A percentile compares a stretch with the other conserved stretches of the same genome.
Evolutionary conservation across 2,113 vertebrate genomes (phyloP).

Genomic region (Procavia capensis): DNA sequence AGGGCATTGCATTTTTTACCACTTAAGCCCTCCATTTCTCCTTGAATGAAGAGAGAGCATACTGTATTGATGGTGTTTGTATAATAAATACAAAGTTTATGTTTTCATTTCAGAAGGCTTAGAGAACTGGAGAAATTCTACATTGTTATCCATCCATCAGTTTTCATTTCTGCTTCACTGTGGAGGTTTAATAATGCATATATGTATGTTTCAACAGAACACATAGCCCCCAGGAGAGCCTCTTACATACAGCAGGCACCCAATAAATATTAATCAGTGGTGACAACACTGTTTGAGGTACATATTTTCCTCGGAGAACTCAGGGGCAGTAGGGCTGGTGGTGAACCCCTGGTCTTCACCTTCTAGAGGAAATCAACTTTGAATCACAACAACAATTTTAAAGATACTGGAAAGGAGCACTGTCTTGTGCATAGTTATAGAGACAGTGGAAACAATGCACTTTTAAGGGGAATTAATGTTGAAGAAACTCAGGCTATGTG

Average conservation of each 20-base stretch:
- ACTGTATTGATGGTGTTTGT: constrained; percentile 14
- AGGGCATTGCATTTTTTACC: not conserved
- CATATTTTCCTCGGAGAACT: not conserved
- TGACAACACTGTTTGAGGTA: not conserved
- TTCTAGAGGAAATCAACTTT: not conserved
- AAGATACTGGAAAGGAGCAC: not conserved
- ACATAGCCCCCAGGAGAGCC: not conserved
- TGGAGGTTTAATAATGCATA: constrained; percentile 34
- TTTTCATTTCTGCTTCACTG: constrained; percentile 47
- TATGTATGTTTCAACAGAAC: not conserved
- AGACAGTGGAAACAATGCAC: not conserved
- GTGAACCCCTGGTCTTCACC: not conserved
- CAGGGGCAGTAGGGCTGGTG: not conserved
- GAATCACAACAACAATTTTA: not conserved
- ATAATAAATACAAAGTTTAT: constrained; percentile 31
- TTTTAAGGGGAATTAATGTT: not conserved
- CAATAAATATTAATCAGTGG: constrained; percentile 49
- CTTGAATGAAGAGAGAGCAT: not conserved
- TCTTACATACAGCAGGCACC: not conserved
- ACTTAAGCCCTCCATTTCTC: not conserved
- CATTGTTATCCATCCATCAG: not conserved
- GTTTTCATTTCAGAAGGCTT: constrained; percentile 18
- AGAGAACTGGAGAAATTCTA: not conserved
- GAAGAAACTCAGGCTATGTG: not conserved
- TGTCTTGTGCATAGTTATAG: not conserved